Evolutionary conservation across 2,113 vertebrate species (phyloP).

Genomic region (Thunnus maccoyii): DNA sequence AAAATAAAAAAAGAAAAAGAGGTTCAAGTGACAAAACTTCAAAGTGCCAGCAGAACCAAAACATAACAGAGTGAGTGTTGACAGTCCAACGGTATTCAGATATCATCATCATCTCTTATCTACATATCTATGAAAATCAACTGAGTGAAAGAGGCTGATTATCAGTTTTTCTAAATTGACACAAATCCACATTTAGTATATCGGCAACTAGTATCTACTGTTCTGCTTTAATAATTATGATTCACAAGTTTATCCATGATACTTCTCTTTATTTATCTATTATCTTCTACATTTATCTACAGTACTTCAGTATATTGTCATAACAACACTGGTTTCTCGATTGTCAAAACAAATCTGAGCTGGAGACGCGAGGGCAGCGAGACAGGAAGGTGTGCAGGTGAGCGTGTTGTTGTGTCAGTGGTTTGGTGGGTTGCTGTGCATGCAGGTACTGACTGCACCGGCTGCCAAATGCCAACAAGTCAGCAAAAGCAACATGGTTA

Average conservation of each 20-base stretch:
- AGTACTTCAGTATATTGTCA: not conserved
- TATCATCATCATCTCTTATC: not conserved
- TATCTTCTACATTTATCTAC: too few relatives aligned
- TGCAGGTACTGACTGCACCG: not conserved
- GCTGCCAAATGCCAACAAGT: constrained; percentile 1
- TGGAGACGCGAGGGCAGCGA: not conserved
- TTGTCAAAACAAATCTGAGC: not conserved
- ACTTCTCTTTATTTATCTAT: too few relatives aligned
- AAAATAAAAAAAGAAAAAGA: constrained; percentile 39
- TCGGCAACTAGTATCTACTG: too few relatives aligned
- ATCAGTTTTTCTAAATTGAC: too few relatives aligned
- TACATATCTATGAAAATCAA: not conserved
- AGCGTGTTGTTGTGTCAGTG: not conserved
- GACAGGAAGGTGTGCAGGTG: constrained; percentile 13
- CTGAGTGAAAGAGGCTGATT: too few relatives aligned
- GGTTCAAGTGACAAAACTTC: not conserved
- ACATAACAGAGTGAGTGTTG: not conserved
- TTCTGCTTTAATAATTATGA: not conserved
- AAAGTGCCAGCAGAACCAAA: not conserved
- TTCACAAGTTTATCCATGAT: too few relatives aligned
- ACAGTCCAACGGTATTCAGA: not conserved
- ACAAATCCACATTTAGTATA: too few relatives aligned
- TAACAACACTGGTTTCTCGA: too few relatives aligned
- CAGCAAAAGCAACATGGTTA: not conserved
- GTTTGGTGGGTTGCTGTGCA: not conserved